A percentile compares a stretch with the other conserved stretches of the same genome.
Evolutionary conservation across 2,888 invertebrate species (phyloP).

Genomic region (Cantharis rustica): DNA sequence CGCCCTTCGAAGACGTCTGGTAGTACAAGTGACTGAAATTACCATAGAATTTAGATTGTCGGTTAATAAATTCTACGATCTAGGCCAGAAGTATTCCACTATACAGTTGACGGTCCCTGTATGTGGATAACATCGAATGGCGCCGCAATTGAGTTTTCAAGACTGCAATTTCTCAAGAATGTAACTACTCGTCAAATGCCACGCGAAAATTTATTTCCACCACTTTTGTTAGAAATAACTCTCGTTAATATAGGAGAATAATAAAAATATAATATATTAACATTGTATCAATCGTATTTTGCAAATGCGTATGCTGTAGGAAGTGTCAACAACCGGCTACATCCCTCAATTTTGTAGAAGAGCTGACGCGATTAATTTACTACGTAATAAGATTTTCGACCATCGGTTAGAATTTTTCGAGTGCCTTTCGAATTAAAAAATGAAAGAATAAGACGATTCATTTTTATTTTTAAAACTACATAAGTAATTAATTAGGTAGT

Average conservation of each 20-base stretch:
- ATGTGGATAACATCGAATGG: conserved; percentile 27
- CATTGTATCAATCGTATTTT: no score
- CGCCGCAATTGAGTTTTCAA: conserved; percentile 30
- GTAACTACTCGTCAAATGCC: conserved; percentile 27
- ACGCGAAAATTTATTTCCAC: conserved; percentile 19
- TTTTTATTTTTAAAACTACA: no score
- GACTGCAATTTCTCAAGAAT: conserved; percentile 34
- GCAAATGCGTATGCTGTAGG: no score
- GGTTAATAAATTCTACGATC: conserved; percentile 28
- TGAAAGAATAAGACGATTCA: neutral
- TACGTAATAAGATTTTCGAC: no score
- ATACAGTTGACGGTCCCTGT: conserved; percentile 14
- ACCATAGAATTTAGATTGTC: conserved; percentile 30
- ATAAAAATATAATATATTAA: no score
- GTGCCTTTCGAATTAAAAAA: no score
- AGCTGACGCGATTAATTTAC: no score
- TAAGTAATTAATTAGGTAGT: no score
- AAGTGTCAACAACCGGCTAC: no score
- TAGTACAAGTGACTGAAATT: conserved; percentile 15
- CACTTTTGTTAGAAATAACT: neutral
- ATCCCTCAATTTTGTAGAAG: no score
- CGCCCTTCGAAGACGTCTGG: conserved; percentile 9
- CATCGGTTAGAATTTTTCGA: no score
- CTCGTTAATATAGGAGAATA: no score
- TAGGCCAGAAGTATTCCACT: conserved; percentile 17